Conservation (phyloP, 2,113 vertebrate genomes). For the Murina feae region DNA sequence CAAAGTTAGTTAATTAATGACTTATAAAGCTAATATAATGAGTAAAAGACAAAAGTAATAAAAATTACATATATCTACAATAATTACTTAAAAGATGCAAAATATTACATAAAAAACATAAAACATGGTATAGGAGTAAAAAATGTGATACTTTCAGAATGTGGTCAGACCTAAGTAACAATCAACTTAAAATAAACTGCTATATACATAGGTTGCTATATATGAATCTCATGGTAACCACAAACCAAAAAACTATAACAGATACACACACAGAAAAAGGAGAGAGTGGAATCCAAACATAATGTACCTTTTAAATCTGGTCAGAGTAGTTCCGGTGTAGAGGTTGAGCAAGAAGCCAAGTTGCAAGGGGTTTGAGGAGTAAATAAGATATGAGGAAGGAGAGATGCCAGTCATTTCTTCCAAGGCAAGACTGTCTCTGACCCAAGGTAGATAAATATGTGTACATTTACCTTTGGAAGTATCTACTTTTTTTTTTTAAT, state of each 20-base stretch:
- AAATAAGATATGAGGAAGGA: not conserved
- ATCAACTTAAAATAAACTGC: not conserved
- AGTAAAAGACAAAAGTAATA: not conserved
- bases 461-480: not conserved
- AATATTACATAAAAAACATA: not conserved
- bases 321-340: not conserved
- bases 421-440: not conserved
- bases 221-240: not conserved
- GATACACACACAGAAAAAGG: not conserved
- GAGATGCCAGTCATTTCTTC: not conserved
- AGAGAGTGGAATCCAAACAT: not conserved
- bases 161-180: not conserved
- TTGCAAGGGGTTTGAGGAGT: not conserved
- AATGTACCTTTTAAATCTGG: not conserved
- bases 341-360: not conserved
- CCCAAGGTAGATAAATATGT: accelerated
- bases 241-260: not conserved
- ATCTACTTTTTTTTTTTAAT: not conserved
- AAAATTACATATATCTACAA: not conserved
- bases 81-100: not conserved
- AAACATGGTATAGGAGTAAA: not conserved
- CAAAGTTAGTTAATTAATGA: not conserved
- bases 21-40: not conserved
- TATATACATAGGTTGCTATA: not conserved
- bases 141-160: not conserved